phyloP scores from a whole-genome alignment of 2,797 vertebrate species.

The Tympanoctomys barrerae region DNA sequence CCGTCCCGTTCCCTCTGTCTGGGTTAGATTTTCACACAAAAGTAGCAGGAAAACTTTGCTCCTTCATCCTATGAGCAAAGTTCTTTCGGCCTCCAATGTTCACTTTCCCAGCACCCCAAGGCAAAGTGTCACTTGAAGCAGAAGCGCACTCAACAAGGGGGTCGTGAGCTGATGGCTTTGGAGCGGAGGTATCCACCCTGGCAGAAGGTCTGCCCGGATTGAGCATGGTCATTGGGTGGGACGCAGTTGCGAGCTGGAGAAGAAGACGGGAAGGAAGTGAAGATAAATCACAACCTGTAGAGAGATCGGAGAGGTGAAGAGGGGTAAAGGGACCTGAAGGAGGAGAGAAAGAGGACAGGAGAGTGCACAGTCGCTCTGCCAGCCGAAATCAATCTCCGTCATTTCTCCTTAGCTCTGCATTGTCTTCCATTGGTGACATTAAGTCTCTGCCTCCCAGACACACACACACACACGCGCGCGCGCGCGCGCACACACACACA shows the following conservation, averaged over 20 bases:
- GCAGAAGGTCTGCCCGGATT: not conserved
- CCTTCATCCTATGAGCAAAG: not conserved
- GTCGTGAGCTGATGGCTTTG: not conserved
- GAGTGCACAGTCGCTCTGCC: accelerated
- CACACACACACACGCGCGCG: not conserved
- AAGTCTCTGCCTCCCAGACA: not conserved
- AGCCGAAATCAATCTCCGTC: accelerated
- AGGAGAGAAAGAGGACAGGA: not conserved
- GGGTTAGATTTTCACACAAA: accelerated
- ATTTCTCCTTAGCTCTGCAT: not conserved
- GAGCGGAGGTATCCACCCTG: not conserved
- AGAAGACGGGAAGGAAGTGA: not conserved
- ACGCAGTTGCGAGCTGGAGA: not conserved
- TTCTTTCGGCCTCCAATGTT: not conserved
- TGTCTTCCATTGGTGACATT: not conserved
- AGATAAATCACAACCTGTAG: not conserved
- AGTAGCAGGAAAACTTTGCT: no score
- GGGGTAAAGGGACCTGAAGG: not conserved
- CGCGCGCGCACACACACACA: no score
- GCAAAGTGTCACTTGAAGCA: not conserved
- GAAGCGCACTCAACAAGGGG: not conserved
- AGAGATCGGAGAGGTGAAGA: no score
- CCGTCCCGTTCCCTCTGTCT: not conserved
- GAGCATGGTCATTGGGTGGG: not conserved
- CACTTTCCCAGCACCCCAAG: not conserved